These are phyloP conservation scores for Pao palembangensis DNA, from an alignment of 2,113 vertebrate genomes.

Conservation along the genomic window DNA sequence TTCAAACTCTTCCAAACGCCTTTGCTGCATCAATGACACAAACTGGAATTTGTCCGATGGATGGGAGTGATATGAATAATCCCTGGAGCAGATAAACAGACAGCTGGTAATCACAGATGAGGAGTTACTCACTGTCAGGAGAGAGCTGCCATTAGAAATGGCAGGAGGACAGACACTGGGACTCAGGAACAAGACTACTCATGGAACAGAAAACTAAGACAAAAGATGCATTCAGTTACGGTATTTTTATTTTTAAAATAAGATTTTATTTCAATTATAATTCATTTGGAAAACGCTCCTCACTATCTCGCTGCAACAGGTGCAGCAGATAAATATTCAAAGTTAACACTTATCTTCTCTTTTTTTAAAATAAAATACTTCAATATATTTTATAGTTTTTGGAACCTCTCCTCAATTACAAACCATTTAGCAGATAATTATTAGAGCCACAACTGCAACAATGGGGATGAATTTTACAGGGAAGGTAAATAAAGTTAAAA, in stretches of 20 bases:
- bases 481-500: conserved; percentile 43
- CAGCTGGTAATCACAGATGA: conserved; percentile 71
- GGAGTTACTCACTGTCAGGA: conserved; percentile 69
- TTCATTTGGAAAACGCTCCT: conserved; percentile 81
- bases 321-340: conserved; percentile 79
- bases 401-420: conserved; percentile 90
- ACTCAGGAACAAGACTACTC: conserved; percentile 69
- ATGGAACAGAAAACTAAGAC: conserved; percentile 72
- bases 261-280: conserved; percentile 87
- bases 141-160: conserved; percentile 65
- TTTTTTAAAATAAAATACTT: conserved; percentile 94
- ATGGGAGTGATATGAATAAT: conserved; percentile 69
- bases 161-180: conserved; percentile 63
- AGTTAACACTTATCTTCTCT: conserved; percentile 70
- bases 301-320: conserved; percentile 72
- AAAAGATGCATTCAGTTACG: conserved; percentile 66
- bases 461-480: conserved; percentile 76
- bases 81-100: conserved; percentile 68
- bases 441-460: conserved; percentile 70
- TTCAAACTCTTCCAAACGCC: conserved; percentile 29
- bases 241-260: conserved; percentile 94
- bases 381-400: conserved; percentile 81
- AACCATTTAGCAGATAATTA: conserved; percentile 74
- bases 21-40: conserved; percentile 24
- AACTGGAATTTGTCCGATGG: conserved; percentile 23